Conservation (phyloP, 2,888 invertebrate genomes). For the Bursaphelenchus okinawaensis region DNA sequence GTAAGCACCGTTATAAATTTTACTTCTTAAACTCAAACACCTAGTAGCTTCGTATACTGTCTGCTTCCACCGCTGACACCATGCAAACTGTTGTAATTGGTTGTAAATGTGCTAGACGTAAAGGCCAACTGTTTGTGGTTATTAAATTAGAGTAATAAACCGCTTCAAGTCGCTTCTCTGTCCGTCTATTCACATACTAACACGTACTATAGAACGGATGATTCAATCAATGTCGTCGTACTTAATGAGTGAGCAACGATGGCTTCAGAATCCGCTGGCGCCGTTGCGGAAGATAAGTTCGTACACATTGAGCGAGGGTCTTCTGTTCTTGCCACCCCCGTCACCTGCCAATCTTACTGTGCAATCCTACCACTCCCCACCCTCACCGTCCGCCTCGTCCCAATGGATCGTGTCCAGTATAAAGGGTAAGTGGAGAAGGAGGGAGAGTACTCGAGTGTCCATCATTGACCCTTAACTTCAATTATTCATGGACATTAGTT, state of each 20-base stretch:
- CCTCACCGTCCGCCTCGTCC: not conserved
- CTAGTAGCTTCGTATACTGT: no score
- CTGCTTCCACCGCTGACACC: no score
- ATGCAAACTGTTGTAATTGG: no score
- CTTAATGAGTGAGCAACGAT: conserved; percentile 7
- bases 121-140: no score
- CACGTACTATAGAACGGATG: conserved; percentile 6
- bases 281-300: conserved; percentile 9
- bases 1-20: no score
- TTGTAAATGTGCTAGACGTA: no score
- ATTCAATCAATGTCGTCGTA: conserved; percentile 11
- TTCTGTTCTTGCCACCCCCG: conserved; percentile 4
- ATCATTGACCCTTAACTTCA: not conserved
- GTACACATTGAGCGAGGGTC: conserved; percentile 10
- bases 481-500: not conserved
- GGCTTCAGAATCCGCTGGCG: not conserved
- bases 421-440: conserved; percentile 3
- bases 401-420: not conserved
- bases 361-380: not conserved
- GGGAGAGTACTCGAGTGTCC: not conserved
- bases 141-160: no score
- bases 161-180: no score
- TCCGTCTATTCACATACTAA: not conserved
- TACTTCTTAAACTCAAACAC: no score
- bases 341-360: conserved; percentile 5